A percentile compares a stretch with the other conserved stretches of the same genome.
Evolutionary conservation across 2,888 invertebrate genomes (phyloP).

Genomic region (Venusia cambrica): DNA sequence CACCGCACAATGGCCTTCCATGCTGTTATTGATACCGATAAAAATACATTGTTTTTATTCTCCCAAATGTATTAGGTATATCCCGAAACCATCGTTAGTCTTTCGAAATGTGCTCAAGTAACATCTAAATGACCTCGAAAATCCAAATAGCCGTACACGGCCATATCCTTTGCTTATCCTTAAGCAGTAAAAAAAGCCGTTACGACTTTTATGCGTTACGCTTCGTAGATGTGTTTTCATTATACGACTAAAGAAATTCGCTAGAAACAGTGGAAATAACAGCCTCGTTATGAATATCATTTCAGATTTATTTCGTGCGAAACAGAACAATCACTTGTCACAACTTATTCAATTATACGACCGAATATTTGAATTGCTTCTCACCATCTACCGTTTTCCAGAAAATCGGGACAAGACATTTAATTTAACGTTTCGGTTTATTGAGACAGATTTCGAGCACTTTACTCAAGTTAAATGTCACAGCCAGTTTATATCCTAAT

Average conservation of each 20-base stretch:
- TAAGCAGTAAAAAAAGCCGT: slow-evolving; percentile 10
- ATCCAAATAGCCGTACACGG: slow-evolving; percentile 5
- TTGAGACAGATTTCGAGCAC: too few relatives aligned
- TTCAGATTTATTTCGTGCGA: background rate
- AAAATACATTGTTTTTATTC: slow-evolving; percentile 1
- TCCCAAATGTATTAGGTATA: background rate
- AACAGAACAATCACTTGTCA: slow-evolving; percentile 2
- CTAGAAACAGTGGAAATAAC: background rate
- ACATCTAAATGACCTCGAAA: slow-evolving; percentile 3
- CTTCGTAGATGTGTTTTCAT: slow-evolving; percentile 12
- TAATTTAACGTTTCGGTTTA: too few relatives aligned
- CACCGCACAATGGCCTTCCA: background rate
- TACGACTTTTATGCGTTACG: slow-evolving; percentile 12
- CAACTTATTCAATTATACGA: slow-evolving; percentile 3
- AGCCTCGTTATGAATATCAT: background rate
- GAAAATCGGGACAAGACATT: too few relatives aligned
- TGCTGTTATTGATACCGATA: background rate
- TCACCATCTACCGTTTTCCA: too few relatives aligned
- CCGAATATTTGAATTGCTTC: background rate
- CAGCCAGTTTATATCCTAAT: too few relatives aligned
- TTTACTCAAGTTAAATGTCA: too few relatives aligned
- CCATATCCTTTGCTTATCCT: slow-evolving; percentile 8
- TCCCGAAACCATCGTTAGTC: slow-evolving; percentile 1
- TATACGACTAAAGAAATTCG: slow-evolving; percentile 2
- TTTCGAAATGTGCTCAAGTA: background rate